Evolutionary conservation across 2,797 vertebrate genomes (phyloP).

Genomic region (Pteronotus mesoamericanus): DNA sequence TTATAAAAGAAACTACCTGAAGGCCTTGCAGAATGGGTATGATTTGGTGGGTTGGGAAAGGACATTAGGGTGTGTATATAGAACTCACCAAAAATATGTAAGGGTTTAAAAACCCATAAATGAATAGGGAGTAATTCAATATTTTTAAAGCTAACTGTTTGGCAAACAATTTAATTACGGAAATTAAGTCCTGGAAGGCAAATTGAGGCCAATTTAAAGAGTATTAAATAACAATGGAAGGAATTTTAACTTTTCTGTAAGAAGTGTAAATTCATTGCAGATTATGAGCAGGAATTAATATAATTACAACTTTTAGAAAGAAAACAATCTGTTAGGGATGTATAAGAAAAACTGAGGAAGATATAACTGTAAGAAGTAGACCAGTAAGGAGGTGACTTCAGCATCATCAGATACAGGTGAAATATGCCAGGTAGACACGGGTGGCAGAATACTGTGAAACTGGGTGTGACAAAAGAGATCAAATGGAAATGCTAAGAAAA

Average conservation of each 20-base stretch:
- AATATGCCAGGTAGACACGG: background rate
- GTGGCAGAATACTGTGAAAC: background rate
- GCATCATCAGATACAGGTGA: background rate
- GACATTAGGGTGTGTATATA: background rate
- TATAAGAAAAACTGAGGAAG: background rate
- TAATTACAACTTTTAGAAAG: background rate
- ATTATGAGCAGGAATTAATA: background rate
- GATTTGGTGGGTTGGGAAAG: background rate
- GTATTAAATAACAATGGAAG: background rate
- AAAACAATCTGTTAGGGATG: background rate
- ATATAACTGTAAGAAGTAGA: background rate
- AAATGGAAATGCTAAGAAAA: background rate
- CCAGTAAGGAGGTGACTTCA: background rate
- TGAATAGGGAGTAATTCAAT: background rate
- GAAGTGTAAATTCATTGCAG: background rate
- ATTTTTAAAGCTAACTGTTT: background rate
- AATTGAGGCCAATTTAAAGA: background rate
- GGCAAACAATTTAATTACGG: background rate
- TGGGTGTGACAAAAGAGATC: background rate
- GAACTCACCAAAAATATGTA: background rate
- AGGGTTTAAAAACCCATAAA: background rate
- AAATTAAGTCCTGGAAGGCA: background rate
- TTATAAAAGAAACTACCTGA: background rate
- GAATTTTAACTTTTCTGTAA: conserved; percentile 6
- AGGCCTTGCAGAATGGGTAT: background rate